Base-by-base conservation (phyloP, 2,797 vertebrate genomes). In the Hippopotamyrus pictus region DNA sequence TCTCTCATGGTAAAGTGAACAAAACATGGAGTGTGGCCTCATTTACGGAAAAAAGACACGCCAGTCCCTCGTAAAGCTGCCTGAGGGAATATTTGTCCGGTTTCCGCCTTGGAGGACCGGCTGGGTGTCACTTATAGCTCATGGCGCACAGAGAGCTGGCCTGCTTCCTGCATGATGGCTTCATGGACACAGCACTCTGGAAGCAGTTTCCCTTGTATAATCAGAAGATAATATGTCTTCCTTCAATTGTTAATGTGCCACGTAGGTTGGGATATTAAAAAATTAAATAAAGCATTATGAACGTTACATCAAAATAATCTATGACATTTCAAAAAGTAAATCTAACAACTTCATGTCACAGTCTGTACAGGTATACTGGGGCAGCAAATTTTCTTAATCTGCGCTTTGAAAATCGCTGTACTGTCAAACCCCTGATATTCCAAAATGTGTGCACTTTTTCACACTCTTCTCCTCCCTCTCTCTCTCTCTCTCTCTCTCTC, bases 401-500 rank as follows among this genome's bases (percentile, higher is more conserved):
- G 48, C 22, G 12, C 17, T 25, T 50, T 54, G 25, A 54, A 86
- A 86, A 86, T 86, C 4, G 84, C 48, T 86, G 29, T 17, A 86
- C 51, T 53, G 51, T 54, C 84, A 54, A 53, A 86, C n/a, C 51
- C 50, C 14, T 53, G 51, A 86, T 62, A 54, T 29, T 87, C 50
- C 50, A 62, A 87, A 62, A 87, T 87, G 53, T 37, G n/a, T 87
- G 54, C 14, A 41, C 50, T 17, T 37, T 57, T 87, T 62, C 57
- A 7, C 57, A 53, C 88, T 87, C n/a, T 33, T 29, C 62, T 11
- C 59, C 22, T 62, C 59, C 57, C 92, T 91, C 92, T 92, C 62
- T 11, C 59, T 33, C 83, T 59, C 50, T 91, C 92, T 9, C 87
- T 7, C 54, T 54, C 53, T 57, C 54, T 57, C 59, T 41, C 51